Percentiles rank a stretch among this genome's conserved stretches.
Evolutionary conservation across 2,113 vertebrate species (phyloP).

Genomic region (Rafetus swinhoei): DNA sequence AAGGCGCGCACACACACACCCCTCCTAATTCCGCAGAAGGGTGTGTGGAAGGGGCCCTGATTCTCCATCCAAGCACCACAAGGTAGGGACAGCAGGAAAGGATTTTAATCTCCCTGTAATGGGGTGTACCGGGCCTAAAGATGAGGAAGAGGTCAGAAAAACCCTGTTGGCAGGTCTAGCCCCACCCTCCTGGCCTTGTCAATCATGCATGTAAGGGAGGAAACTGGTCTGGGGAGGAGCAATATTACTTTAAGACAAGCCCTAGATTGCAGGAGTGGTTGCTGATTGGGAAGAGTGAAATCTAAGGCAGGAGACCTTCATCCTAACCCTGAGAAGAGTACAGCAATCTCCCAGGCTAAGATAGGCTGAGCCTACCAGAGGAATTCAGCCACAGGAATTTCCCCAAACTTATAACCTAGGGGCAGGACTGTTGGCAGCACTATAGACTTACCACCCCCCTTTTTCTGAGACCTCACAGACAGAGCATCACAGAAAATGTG

Average conservation of each 20-base stretch:
- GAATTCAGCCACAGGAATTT: background rate
- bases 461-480: no score
- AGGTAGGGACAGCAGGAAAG: background rate
- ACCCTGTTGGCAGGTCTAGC: background rate
- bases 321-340: background rate
- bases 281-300: background rate
- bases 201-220: background rate
- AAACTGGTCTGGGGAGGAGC: background rate
- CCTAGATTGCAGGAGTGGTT: background rate
- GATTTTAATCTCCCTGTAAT: background rate
- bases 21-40: background rate
- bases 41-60: no score
- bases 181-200: background rate
- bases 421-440: background rate
- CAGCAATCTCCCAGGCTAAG: background rate
- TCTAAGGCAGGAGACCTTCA: background rate
- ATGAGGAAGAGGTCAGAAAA: background rate
- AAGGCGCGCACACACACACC: no score
- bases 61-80: background rate
- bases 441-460: background rate
- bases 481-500: no score
- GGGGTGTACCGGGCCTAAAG: background rate
- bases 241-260: no score
- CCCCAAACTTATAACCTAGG: background rate
- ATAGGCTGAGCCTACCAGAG: background rate